Evolutionary conservation across 2,113 vertebrate genomes (phyloP), one percentile per base, ranked within the genome.

Genomic region (Miniopterus natalensis): DNA sequence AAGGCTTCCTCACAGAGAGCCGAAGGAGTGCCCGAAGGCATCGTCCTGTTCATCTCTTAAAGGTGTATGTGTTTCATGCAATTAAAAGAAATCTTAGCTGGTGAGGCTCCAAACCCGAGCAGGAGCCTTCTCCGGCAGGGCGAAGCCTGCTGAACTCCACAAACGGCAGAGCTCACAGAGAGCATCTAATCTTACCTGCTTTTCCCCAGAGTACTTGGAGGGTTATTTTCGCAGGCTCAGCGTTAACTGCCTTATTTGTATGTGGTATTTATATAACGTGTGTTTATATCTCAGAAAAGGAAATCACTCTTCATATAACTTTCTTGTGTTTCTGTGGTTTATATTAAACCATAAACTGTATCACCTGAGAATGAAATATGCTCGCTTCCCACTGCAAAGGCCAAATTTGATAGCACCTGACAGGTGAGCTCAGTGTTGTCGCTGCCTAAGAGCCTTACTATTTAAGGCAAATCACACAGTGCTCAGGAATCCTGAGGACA

Each of bases 81-180:
- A 90, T 78, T 29, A 92, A 81, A 80, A 88, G 13, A 86, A 90
- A 42, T 57, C 15, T 0, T 8, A 11, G 4, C 47, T 17, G 27
- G 84, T 0, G 0, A 78, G 89, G 8, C 75, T 93, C 25, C 65
- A 1, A 92, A 45, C 23, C 8, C 83, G 40, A 2, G 49, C 75
- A 78, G 80, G 11, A 2, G 2, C 61, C 40, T 29, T 27, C 47
- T 7, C 27, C 2, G 14, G 8, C 68, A 6, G 42, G 6, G 57
- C n/a, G 0, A 51, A 49, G 8, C 12, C 15, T 0, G 0, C 0
- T 0, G 3, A 8, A 0, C 36, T 15, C 40, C 3, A 45, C 3
- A 84, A 74, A 90, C 2, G 57, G 20, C 13, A 57, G 42, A 74
- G 5, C 2, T 31, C 0, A 18, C 40, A 18, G 5, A 29, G 40